Base-by-base conservation (phyloP, 2,797 vertebrate genomes). In the Pangasius larnaudii region DNA sequence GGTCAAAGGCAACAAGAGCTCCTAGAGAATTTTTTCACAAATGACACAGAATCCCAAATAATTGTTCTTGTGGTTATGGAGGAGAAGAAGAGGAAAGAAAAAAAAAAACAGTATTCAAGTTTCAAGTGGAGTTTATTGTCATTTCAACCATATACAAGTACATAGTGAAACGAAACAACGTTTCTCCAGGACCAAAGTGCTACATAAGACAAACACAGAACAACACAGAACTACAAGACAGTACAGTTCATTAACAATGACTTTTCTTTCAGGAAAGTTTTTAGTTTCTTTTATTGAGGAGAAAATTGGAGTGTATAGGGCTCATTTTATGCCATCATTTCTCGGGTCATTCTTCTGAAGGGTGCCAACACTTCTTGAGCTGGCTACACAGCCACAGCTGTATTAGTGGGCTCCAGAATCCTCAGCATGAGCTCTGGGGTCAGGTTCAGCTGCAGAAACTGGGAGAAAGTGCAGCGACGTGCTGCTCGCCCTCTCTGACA, bases 401-500 rank as follows among this genome's bases (percentile, higher is more conserved):
- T 75, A 18, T 58, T 42, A 36, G 51, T 36, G 16, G 13, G n/a
- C 36, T 59, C 27, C 36, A 16, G 42, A 74, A 71, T 22, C 53
- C 8, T 39, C 36, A 19, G 33, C 78, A 67, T 79, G 78, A 36
- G 51, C 27, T 24, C 46, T 59, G 80, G 63, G 88, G 71, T 89
- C 69, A 63, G 75, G 67, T 86, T 63, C 65, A 46, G 86, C 65
- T 78, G 72, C 36, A 42, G 84, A 67, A 42, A 39, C 6, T 7
- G n/a, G 30, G 36, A 87, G 58, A 80, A 71, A 74, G 88, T 36
- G 56, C 58, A 86, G 74, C 42, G 63, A 30, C 39, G 33, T 51
- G 84, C 69, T 33, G 46, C 72, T 67, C 46, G 46, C 59, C 72
- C 56, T 36, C 42, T 51, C 13, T 33, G n/a, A 83, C 65, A 88